phyloP scores from a whole-genome alignment of 2,797 vertebrate species.

The Helostoma temminkii region DNA sequence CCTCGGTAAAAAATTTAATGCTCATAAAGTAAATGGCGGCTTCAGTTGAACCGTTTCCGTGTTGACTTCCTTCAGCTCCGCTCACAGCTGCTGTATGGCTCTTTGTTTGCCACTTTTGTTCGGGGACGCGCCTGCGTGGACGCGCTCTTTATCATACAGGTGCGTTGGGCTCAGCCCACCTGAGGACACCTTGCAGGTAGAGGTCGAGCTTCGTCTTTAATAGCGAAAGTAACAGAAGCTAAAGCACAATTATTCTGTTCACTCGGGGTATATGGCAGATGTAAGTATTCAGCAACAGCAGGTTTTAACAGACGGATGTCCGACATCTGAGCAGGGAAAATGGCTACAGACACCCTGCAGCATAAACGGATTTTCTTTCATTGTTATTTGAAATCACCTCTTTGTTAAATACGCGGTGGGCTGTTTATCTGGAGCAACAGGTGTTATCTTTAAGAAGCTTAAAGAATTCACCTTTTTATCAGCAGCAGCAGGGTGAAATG shows the following conservation, averaged over 20 bases:
- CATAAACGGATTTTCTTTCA: neutral
- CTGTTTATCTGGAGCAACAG: slow-evolving; percentile 1
- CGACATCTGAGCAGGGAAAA: neutral
- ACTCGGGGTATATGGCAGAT: no score
- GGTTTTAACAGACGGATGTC: neutral
- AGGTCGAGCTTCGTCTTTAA: neutral
- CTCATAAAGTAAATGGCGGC: no score
- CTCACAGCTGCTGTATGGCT: neutral
- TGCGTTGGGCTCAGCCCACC: slow-evolving; percentile 11
- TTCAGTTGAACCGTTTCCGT: neutral
- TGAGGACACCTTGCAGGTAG: slow-evolving; percentile 27
- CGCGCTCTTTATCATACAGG: slow-evolving; percentile 47
- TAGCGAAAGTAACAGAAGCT: slow-evolving; percentile 14
- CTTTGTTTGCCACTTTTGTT: slow-evolving; percentile 19
- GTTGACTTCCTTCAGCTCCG: neutral
- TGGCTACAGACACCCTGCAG: neutral
- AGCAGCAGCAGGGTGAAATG: slow-evolving; percentile 64
- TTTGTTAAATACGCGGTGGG: neutral
- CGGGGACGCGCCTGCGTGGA: slow-evolving; percentile 46
- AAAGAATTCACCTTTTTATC: neutral
- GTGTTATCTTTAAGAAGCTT: neutral
- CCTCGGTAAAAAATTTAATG: no score
- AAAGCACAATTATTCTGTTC: no score
- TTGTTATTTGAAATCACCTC: fast-evolving
- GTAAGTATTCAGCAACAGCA: neutral